Base-by-base conservation (phyloP, 1,140 invertebrate species). In the Drosophila guanche region DNA sequence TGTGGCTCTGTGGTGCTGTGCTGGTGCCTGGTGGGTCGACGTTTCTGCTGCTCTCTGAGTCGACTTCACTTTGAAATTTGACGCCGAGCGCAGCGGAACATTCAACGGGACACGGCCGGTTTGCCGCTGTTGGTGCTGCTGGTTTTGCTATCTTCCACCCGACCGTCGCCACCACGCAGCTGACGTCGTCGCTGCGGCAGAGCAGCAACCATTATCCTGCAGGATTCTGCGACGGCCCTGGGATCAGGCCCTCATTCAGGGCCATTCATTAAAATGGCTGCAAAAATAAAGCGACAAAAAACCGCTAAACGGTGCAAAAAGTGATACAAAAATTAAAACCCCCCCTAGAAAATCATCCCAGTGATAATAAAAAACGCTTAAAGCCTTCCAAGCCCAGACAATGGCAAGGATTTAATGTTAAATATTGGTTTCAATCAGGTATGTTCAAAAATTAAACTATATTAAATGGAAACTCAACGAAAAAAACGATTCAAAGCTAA, bases 21-120 rank as follows among this genome's bases (percentile, higher is more conserved):
- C 29, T 8, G 29, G 8, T 10, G 33, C 10, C 33, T 37, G 33
- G 33, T 37, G 33, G 33, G 33, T 37, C 33, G 33, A 37, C 33
- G 33, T 37, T 10, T 37, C 33, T 37, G 33, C 33, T 37, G 33
- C 33, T 37, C 33, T 37, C 33, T 4, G 77, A 78, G 77, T 86
- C 88, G 69, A 73, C 70, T 73, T 72, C 51, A 71, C 83, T 86
- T 86, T 86, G 83, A 83, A 88, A 86, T 86, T 86, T 83, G 83
- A 86, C 71, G 83, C 83, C 83, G 81, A 86, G 65, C 83, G 77
- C 68, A 80, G 75, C 78, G 86, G 83, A 75, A 77, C 81, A 75
- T 67, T 53, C 41, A 58, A 66, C 74, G 61, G 81, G 77, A 83
- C 81, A 76, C 72, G 40, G 59, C 43, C 70, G 23, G 50, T 23